Percentiles rank a stretch among this genome's conserved stretches.
Conservation (phyloP, 2,888 invertebrate species). For the Sussaba pulchella region DNA sequence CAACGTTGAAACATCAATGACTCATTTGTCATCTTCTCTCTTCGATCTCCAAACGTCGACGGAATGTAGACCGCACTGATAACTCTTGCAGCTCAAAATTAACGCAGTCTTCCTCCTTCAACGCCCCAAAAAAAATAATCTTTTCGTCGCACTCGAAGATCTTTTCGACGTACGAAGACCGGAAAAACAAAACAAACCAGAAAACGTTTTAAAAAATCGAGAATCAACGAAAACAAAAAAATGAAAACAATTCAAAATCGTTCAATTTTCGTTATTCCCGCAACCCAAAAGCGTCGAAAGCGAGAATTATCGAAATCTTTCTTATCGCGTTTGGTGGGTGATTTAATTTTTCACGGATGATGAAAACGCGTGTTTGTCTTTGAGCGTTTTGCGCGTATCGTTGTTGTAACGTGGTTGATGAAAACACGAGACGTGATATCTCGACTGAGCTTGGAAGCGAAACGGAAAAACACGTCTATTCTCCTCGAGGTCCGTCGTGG, state of each 20-base stretch:
- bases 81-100: too few species aligned
- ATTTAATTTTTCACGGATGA: too few species aligned
- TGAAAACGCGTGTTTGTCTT: too few species aligned
- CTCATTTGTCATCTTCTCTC: not conserved
- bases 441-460: conserved; percentile 80
- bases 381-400: not conserved
- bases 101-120: too few species aligned
- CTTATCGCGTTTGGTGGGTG: not conserved
- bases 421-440: conserved; percentile 74
- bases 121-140: too few species aligned
- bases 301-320: conserved; percentile 14
- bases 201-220: conserved; percentile 17
- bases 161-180: not conserved
- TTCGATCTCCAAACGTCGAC: not conserved
- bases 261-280: too few species aligned
- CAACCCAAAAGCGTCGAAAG: conserved; percentile 37
- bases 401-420: conserved; percentile 45
- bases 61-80: conserved; percentile 26
- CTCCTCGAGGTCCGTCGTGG: conserved; percentile 83
- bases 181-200: too few species aligned
- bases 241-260: conserved; percentile 21
- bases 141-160: conserved; percentile 7
- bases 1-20: too few species aligned
- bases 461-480: conserved; percentile 81
- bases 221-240: not conserved